Conservation (phyloP, 2,888 invertebrate genomes). For the Drosophila trichaetosa region DNA sequence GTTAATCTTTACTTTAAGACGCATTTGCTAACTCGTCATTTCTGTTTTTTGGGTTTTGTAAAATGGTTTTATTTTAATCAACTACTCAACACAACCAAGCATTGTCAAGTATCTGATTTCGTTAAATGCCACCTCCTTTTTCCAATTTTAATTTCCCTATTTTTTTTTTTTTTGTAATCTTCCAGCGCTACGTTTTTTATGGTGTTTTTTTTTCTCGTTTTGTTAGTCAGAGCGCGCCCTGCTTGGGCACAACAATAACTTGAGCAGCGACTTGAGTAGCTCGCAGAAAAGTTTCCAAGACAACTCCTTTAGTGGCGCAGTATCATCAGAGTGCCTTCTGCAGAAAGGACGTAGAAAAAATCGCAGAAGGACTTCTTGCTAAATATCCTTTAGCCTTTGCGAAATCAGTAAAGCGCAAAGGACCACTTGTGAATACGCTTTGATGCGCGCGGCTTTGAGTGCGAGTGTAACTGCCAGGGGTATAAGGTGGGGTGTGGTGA, state of each 20-base stretch:
- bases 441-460: constrained; percentile 77
- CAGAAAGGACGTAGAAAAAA: constrained; percentile 38
- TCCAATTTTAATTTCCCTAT: constrained; percentile 9
- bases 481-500: background rate
- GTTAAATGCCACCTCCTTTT: constrained; percentile 45
- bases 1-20: no score
- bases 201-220: constrained; percentile 35
- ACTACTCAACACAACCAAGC: constrained; percentile 27
- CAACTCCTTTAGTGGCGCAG: constrained; percentile 77
- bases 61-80: constrained; percentile 12
- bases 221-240: constrained; percentile 7
- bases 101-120: constrained; percentile 70
- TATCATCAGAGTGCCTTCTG: constrained; percentile 25
- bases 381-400: constrained; percentile 78
- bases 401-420: constrained; percentile 82
- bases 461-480: constrained; percentile 63
- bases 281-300: constrained; percentile 82
- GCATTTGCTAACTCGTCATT: background rate
- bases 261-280: constrained; percentile 73
- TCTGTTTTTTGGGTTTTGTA: background rate
- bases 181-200: constrained; percentile 34
- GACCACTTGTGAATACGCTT: constrained; percentile 83
- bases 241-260: constrained; percentile 61
- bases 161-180: constrained; percentile 43
- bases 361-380: constrained; percentile 71